Evolutionary conservation across 2,888 invertebrate species (phyloP), one percentile per base, ranked within the genome.

Genomic region (Amiota mariae): DNA sequence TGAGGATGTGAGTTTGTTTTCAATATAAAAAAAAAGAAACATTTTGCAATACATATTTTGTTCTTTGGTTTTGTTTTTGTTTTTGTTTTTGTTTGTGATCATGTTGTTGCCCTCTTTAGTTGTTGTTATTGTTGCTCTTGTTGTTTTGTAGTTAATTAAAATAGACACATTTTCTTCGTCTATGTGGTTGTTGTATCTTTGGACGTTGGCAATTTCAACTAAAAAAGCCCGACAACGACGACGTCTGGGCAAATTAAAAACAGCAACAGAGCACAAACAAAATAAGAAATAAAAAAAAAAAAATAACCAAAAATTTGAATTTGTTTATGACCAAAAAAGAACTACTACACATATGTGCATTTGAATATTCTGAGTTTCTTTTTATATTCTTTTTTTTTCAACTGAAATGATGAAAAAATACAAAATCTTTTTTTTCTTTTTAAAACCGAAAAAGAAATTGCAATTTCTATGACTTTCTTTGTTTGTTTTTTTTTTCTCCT

Each of bases 1-100:
- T 2, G 84, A 88, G 56, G 84, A 86, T 79, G 89, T 89, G 78
- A 36, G 36, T 36, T 36, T 36, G 36, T 36, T 36, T 36, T 36
- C 36, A 36, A 36, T 6, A 36, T 1, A 36, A 36, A 6, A 36
- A 36, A 36, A 2, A 36, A 36, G 3, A 57, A 57, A 57, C 0
- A 11, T 15, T 74, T 73, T 70, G 54, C 59, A n/a, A n/a, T 46
- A 66, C 20, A 46, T 72, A 73, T 49, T 47, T 57, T 59, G 24
- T 63, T 64, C 59, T 56, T 61, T 57, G 20, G 48, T 57, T 56
- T 59, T 59, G 47, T 61, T 12, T 67, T n/a, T 51, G 18, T 46
- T 67, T 71, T 24, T 49, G 51, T 48, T 15, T 15, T 68, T 72
- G 57, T 54, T 64, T n/a, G n/a, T n/a, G n/a, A n/a, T n/a, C 46